phyloP scores from a whole-genome alignment of 2,113 vertebrate species.

The Plectropomus leopardus region DNA sequence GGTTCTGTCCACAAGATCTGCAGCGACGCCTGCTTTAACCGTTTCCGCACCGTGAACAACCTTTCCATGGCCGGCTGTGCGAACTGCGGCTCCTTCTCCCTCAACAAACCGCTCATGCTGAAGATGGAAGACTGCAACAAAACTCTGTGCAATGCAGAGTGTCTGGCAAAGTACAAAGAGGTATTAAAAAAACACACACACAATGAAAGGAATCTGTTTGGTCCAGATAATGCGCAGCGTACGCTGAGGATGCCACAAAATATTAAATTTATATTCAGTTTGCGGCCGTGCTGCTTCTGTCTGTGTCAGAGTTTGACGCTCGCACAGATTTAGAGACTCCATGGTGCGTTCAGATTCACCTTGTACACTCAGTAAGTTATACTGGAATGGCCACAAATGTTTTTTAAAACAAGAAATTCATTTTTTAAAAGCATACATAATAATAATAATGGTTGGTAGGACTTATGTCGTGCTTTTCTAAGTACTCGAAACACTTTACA shows the following conservation, averaged over 20 bases:
- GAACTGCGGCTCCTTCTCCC: conserved; percentile 91
- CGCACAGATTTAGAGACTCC: too few species aligned
- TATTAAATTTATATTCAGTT: not conserved
- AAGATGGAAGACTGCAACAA: conserved; percentile 90
- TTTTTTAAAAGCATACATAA: too few species aligned
- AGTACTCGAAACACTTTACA: too few species aligned
- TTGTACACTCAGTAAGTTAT: too few species aligned
- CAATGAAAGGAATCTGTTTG: too few species aligned
- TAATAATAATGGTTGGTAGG: too few species aligned
- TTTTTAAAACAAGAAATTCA: too few species aligned
- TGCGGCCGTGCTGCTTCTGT: too few species aligned
- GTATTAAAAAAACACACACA: conserved; percentile 48
- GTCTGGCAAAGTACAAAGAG: conserved; percentile 91
- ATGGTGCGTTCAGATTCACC: too few species aligned
- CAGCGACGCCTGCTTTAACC: conserved; percentile 93
- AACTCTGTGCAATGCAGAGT: conserved; percentile 91
- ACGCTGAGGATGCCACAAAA: not conserved
- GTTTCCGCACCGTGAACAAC: conserved; percentile 93
- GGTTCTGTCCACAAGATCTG: conserved; percentile 93
- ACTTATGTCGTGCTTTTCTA: too few species aligned
- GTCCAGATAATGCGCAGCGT: not conserved
- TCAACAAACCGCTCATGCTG: conserved; percentile 88
- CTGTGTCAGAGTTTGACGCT: too few species aligned
- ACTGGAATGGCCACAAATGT: too few species aligned
- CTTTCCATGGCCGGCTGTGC: conserved; percentile 94